Conservation (phyloP, 2,888 invertebrate species). For the Pammene fasciana region DNA sequence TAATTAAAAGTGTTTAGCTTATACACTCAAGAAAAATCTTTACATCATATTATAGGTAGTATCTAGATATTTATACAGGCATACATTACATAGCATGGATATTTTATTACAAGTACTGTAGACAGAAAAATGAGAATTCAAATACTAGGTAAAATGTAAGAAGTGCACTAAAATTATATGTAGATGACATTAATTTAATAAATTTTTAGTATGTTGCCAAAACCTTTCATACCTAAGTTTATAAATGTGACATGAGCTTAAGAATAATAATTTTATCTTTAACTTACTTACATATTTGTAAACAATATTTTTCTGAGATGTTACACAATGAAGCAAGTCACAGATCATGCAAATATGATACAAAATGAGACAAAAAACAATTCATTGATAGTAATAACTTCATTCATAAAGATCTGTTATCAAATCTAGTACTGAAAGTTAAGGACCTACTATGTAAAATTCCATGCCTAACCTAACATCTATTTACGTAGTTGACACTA, state of each 20-base stretch:
- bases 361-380: not conserved
- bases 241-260: not conserved
- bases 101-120: too few relatives aligned
- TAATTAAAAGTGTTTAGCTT: too few relatives aligned
- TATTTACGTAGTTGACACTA: constrained; percentile 38
- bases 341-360: not conserved
- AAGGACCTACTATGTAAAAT: constrained; percentile 30
- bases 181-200: too few relatives aligned
- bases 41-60: too few relatives aligned
- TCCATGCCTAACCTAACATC: constrained; percentile 40
- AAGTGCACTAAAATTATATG: too few relatives aligned
- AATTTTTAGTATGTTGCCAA: too few relatives aligned
- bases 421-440: not conserved
- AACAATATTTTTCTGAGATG: constrained; percentile 11
- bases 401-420: not conserved
- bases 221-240: not conserved
- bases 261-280: constrained; percentile 1
- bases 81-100: too few relatives aligned
- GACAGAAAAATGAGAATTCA: too few relatives aligned
- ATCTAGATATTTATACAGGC: too few relatives aligned
- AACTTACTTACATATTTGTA: constrained; percentile 6
- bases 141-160: too few relatives aligned
- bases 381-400: not conserved
- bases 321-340: constrained; percentile 10
- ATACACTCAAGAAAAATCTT: too few relatives aligned